A percentile compares a stretch with the other conserved stretches of the same genome.
Conservation (phyloP, 2,113 vertebrate genomes). For the Glaucidium brasilianum region DNA sequence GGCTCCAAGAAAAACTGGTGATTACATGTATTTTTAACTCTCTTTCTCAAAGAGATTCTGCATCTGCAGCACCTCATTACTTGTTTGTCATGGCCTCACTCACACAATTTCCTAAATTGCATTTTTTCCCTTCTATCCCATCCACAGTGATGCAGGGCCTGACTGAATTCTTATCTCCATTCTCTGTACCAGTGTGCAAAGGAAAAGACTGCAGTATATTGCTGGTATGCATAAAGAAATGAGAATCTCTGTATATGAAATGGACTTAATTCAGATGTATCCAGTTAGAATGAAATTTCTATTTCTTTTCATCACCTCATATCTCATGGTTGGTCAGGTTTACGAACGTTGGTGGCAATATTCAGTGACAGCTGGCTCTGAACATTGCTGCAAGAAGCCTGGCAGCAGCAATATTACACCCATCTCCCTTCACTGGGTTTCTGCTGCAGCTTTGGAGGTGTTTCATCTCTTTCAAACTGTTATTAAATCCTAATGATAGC, state of each 20-base stretch:
- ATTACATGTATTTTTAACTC: neutral
- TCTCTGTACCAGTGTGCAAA: neutral
- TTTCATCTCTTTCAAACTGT: neutral
- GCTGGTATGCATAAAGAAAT: neutral
- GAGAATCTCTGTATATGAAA: neutral
- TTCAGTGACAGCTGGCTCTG: neutral
- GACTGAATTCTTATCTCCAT: neutral
- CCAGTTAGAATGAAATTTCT: neutral
- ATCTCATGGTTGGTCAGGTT: neutral
- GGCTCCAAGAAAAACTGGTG: neutral
- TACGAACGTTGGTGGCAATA: neutral
- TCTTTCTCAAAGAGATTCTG: neutral
- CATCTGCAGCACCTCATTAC: neutral
- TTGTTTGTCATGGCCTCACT: neutral
- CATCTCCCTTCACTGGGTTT: neutral
- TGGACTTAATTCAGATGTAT: neutral
- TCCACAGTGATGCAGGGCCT: no score
- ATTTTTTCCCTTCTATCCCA: neutral
- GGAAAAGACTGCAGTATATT: neutral
- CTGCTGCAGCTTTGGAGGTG: neutral
- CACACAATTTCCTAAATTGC: neutral
- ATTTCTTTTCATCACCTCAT: neutral
- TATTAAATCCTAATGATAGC: neutral
- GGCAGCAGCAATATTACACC: rapidly evolving
- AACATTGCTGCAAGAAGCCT: neutral